Conservation (phyloP, 2,888 invertebrate species). For the Volucella inflata region DNA sequence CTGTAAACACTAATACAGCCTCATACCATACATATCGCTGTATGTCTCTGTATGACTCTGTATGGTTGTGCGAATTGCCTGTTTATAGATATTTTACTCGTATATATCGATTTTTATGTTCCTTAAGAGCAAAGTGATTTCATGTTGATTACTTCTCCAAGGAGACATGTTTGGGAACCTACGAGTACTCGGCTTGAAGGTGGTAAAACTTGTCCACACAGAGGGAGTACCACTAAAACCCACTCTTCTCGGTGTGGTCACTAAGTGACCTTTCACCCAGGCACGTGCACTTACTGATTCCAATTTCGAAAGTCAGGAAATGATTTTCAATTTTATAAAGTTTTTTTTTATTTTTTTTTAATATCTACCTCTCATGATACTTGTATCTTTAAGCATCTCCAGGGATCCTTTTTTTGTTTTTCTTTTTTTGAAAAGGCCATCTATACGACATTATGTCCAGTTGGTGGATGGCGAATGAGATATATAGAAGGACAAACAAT, state of each 20-base stretch:
- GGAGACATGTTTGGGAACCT: not conserved
- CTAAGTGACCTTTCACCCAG: not conserved
- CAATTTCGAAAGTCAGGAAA: not conserved
- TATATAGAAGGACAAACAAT: slow-evolving; percentile 14
- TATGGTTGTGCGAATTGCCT: no score
- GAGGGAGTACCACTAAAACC: no score
- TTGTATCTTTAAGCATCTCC: no score
- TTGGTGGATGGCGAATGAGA: not conserved
- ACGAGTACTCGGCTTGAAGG: no score
- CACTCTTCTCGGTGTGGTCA: no score
- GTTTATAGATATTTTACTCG: not conserved
- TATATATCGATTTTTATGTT: slow-evolving; percentile 1
- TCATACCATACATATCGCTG: not conserved
- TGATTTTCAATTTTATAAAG: slow-evolving; percentile 25
- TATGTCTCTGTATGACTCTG: no score
- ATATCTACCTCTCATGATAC: no score
- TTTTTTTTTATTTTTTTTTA: not conserved
- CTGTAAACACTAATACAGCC: not conserved
- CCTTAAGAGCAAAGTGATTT: not conserved
- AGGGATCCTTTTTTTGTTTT: no score
- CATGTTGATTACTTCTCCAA: not conserved
- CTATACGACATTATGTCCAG: slow-evolving; percentile 2
- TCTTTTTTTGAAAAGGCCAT: not conserved
- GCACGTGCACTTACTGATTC: slow-evolving; percentile 18
- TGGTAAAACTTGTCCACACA: no score